Evolutionary conservation across 2,113 vertebrate genomes (phyloP).

Genomic region (Passer montanus): DNA sequence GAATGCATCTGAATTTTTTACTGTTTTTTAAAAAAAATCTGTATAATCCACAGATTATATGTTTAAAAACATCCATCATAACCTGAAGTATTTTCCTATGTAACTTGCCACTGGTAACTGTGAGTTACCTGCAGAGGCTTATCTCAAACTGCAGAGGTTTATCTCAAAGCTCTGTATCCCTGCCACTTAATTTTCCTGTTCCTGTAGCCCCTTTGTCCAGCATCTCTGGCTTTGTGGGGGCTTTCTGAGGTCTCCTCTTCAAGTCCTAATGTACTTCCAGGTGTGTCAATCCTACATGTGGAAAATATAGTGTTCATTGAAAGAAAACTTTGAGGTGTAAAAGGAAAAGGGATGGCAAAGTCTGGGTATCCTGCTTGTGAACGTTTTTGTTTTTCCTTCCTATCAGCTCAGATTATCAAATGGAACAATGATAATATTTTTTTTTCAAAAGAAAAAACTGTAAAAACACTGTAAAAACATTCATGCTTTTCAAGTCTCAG

Average conservation of each 20-base stretch:
- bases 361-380: neutral
- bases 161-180: neutral
- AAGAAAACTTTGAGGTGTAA: neutral
- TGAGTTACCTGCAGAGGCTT: neutral
- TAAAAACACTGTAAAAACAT: neutral
- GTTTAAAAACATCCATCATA: neutral
- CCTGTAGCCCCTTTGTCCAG: neutral
- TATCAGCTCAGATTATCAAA: neutral
- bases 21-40: neutral
- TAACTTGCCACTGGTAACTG: neutral
- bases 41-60: neutral
- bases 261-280: neutral
- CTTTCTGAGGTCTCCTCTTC: neutral
- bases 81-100: neutral
- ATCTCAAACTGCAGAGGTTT: neutral
- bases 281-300: rapidly evolving
- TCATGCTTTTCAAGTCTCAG: neutral
- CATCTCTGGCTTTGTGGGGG: neutral
- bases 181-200: neutral
- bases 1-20: neutral
- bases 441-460: neutral
- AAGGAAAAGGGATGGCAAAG: neutral
- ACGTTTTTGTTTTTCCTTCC: neutral
- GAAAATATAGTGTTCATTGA: neutral
- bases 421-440: neutral